Evolutionary conservation across 1,140 invertebrate species (phyloP).

Genomic region (Phymorhynchus buccinoides): DNA sequence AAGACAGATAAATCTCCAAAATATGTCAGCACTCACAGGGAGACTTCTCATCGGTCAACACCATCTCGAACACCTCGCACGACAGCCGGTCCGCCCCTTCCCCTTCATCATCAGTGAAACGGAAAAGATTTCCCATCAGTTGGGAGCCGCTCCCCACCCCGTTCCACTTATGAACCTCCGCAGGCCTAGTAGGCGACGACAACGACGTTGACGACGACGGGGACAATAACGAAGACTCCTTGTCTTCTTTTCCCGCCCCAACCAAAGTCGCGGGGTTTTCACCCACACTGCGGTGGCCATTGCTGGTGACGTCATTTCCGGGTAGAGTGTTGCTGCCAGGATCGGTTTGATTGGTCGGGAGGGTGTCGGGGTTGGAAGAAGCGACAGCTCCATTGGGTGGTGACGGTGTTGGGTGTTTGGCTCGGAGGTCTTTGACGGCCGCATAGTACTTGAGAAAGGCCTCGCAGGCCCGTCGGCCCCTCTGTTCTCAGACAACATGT

Average conservation of each 20-base stretch:
- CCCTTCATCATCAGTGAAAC: not conserved
- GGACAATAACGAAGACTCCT: not conserved
- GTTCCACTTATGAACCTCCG: not conserved
- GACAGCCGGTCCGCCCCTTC: not conserved
- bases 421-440: conserved; percentile 31
- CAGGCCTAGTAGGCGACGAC: too few species aligned
- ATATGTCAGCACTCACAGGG: conserved; percentile 12
- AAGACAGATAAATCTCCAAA: not conserved
- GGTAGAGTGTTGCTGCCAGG: not conserved
- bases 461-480: conserved; percentile 42
- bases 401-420: too few species aligned
- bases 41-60: not conserved
- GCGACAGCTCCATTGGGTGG: conserved; percentile 1
- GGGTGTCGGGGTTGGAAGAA: not conserved
- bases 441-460: conserved; percentile 51
- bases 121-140: not conserved
- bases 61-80: conserved; percentile 20
- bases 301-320: not conserved
- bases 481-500: not conserved
- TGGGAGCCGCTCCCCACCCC: not conserved
- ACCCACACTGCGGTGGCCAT: not conserved
- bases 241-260: not conserved
- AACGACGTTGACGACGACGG: too few species aligned
- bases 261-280: not conserved
- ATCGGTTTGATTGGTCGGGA: not conserved